Evolutionary conservation across 2,113 vertebrate species (phyloP).

Genomic region (Ochotona curzoniae): DNA sequence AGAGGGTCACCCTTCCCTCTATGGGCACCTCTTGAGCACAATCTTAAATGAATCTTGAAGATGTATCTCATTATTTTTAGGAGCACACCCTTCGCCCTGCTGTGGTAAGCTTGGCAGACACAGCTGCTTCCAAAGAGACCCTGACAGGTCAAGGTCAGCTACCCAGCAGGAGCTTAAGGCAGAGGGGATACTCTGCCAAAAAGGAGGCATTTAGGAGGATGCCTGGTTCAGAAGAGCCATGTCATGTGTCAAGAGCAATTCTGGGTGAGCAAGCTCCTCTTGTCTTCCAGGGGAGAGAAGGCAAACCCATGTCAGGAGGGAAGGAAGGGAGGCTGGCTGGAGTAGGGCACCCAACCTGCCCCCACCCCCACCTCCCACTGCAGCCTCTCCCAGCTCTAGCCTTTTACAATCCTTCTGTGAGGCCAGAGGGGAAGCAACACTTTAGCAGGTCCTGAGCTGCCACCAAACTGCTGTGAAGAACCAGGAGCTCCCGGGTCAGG

Average conservation of each 20-base stretch:
- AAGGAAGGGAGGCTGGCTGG: neutral
- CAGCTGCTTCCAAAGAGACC: neutral
- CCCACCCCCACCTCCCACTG: neutral
- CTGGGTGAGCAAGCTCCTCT: rapidly evolving
- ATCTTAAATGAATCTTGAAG: neutral
- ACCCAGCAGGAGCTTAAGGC: neutral
- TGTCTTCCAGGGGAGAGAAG: neutral
- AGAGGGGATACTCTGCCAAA: too few relatives aligned
- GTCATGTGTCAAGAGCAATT: neutral
- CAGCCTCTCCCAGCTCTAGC: neutral
- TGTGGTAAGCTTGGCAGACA: conserved; percentile 19
- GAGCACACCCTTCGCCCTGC: neutral
- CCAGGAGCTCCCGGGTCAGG: conserved; percentile 30
- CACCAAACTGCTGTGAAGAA: conserved; percentile 9
- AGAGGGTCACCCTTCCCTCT: neutral
- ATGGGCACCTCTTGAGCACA: neutral
- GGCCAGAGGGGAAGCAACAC: conserved; percentile 45
- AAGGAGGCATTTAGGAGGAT: too few relatives aligned
- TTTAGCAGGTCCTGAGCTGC: conserved; percentile 28
- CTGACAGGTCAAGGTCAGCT: neutral
- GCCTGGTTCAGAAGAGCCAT: too few relatives aligned
- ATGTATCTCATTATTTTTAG: neutral
- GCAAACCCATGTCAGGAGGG: neutral
- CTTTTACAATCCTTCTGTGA: conserved; percentile 21
- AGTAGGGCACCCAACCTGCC: neutral